Percentiles rank a stretch among this genome's conserved stretches.
These are phyloP conservation scores for Lasiurus borealis DNA, from an alignment of 2,113 vertebrate species.

Conservation along the genomic window DNA sequence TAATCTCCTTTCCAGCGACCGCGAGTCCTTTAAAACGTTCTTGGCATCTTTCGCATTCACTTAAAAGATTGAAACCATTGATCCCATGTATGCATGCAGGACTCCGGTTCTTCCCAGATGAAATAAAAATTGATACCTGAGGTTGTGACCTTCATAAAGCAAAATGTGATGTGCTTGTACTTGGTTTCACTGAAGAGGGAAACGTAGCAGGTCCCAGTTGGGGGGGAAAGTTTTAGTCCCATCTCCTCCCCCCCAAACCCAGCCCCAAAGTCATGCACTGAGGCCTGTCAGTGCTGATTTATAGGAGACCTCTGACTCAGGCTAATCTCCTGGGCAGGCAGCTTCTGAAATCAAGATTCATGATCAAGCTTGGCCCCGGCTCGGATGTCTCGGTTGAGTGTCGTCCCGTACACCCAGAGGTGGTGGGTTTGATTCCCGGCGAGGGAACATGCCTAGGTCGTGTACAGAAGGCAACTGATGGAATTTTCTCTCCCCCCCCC, in stretches of 20 bases:
- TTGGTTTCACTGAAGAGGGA: not conserved
- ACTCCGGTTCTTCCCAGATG: conserved; percentile 13
- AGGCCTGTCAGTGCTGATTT: not conserved
- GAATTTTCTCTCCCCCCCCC: not conserved
- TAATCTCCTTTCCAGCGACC: not conserved
- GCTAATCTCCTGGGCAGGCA: not conserved
- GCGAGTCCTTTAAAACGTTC: conserved; percentile 25
- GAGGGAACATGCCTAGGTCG: not conserved
- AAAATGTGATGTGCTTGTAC: not conserved
- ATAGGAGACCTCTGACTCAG: not conserved
- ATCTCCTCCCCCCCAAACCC: too few species aligned
- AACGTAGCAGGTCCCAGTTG: not conserved
- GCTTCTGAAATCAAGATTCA: not conserved
- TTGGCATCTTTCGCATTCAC: conserved; percentile 47
- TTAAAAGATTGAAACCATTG: conserved; percentile 56
- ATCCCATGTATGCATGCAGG: conserved; percentile 20
- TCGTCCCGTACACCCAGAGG: not conserved
- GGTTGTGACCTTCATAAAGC: conserved; percentile 5
- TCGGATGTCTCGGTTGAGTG: not conserved
- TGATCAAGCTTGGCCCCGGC: too few species aligned
- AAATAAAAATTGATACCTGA: not conserved
- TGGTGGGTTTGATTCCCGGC: not conserved
- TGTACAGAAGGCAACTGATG: not conserved
- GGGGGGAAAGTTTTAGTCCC: not conserved
- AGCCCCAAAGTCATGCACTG: not conserved